These are phyloP conservation scores for Kryptolebias ocellatus DNA, from an alignment of 2,797 vertebrate genomes.

Conservation along the genomic window DNA sequence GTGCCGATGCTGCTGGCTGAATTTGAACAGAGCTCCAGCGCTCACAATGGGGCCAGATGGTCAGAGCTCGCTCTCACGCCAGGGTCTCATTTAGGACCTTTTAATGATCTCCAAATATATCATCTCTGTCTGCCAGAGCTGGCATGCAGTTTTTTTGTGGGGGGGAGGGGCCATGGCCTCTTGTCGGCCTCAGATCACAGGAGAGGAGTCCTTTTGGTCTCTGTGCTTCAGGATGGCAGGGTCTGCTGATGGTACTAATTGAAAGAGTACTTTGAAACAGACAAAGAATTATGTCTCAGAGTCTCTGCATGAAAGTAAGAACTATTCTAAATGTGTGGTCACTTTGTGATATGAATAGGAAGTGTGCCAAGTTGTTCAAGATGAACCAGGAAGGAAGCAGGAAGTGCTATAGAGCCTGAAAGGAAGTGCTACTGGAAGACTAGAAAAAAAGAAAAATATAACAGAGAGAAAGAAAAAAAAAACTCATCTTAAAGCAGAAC, in stretches of 20 bases:
- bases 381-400: constrained; percentile 11
- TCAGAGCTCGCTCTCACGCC: constrained; percentile 76
- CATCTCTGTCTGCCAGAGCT: constrained; percentile 74
- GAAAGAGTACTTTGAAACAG: constrained; percentile 17
- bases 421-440: constrained; percentile 18
- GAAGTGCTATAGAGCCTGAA: constrained; percentile 24
- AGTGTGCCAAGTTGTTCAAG: not conserved
- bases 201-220: constrained; percentile 45
- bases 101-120: constrained; percentile 83
- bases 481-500: constrained; percentile 18
- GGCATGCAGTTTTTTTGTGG: constrained; percentile 54
- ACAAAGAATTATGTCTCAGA: not conserved
- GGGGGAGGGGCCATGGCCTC: constrained; percentile 63
- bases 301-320: not conserved
- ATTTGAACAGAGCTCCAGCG: constrained; percentile 56
- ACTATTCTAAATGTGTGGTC: not conserved
- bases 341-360: not conserved
- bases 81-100: constrained; percentile 82
- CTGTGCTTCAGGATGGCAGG: constrained; percentile 30
- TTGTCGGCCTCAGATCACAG: constrained; percentile 42
- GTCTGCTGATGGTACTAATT: constrained; percentile 26
- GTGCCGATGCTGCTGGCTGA: constrained; percentile 58
- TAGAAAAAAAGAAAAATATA: constrained; percentile 8
- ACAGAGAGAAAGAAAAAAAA: constrained; percentile 7
- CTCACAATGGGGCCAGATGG: constrained; percentile 82